These are phyloP conservation scores for Malaclemys terrapin DNA, from an alignment of 2,113 vertebrate genomes.

Conservation along the genomic window DNA sequence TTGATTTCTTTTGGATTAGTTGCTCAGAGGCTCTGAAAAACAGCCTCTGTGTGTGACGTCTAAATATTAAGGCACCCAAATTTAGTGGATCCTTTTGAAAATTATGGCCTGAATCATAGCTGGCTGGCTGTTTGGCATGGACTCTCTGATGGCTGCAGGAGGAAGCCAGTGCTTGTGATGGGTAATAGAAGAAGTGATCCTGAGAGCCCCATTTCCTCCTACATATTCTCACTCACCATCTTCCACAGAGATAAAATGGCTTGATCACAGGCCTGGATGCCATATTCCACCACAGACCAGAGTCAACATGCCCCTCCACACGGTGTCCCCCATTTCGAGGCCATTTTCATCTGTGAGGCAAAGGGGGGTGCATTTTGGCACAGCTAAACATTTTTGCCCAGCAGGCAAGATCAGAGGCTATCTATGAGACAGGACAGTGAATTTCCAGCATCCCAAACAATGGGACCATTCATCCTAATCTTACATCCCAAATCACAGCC, in stretches of 20 bases:
- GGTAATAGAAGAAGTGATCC: not conserved
- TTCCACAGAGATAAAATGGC: not conserved
- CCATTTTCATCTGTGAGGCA: not conserved
- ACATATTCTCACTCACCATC: not conserved
- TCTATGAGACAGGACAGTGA: not conserved
- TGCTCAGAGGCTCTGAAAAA: not conserved
- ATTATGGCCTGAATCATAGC: not conserved
- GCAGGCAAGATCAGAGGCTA: not conserved
- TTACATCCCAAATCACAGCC: not conserved
- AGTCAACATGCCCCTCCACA: not conserved
- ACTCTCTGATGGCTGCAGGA: not conserved
- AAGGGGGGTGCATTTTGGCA: not conserved
- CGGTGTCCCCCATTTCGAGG: not conserved
- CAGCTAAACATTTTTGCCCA: not conserved
- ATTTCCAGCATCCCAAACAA: not conserved
- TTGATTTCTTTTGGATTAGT: not conserved
- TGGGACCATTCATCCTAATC: not conserved
- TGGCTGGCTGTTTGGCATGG: not conserved
- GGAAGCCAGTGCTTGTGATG: not conserved
- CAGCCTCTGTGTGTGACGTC: not conserved
- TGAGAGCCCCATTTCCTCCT: fast-evolving
- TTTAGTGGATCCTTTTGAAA: not conserved
- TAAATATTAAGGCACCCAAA: not conserved
- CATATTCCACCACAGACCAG: fast-evolving
- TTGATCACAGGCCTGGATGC: not conserved